Base-by-base conservation (phyloP, 2,113 vertebrate genomes). In the Leucoraja erinaceus region DNA sequence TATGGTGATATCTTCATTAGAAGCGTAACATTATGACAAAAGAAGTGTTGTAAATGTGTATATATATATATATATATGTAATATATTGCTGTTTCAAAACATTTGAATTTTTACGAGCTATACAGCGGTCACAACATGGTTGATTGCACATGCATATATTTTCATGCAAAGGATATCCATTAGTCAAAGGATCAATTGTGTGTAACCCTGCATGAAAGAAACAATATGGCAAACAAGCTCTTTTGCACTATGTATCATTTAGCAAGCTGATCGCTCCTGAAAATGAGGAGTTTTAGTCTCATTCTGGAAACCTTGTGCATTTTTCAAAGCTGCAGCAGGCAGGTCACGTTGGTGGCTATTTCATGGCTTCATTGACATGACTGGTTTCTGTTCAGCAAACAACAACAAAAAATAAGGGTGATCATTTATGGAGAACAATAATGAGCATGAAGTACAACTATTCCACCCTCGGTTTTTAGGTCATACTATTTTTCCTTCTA, bases 381-480 rank as follows among this genome's bases (percentile, higher is more conserved):
- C 68, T 70, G 90, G 90, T 72, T 91, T 91, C 90, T 91, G 90
- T 91, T 72, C 47, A 91, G 33, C 59, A 88, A 63, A 66, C 28
- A 88, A n/a, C n/a, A 88, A 88, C 12, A 88, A 88, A 25, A 86
- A 22, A 3, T 59, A 83, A 86, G 31, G 6, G 83, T 88, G 28
- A 66, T 63, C 59, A 88, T 18, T 61, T 61, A 63, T n/a, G 83
- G 12, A 88, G 59, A 66, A 88, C 83, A 88, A 14, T 31, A 63
- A 66, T 88, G 56, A 88, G 59, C 18, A 33, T 14, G 61, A 88
- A 31, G 31, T 31, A 88, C 59, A 66, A 31, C 83, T 63, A 12
- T 63, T 86, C 75, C 83, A 59, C 56, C 54, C 12, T 61, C 12
- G 12, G 38, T 47, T 31, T 88, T 66, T 31, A 7, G 56, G 6